Conservation (phyloP, 1,140 invertebrate species). For the Orchesella cincta region DNA sequence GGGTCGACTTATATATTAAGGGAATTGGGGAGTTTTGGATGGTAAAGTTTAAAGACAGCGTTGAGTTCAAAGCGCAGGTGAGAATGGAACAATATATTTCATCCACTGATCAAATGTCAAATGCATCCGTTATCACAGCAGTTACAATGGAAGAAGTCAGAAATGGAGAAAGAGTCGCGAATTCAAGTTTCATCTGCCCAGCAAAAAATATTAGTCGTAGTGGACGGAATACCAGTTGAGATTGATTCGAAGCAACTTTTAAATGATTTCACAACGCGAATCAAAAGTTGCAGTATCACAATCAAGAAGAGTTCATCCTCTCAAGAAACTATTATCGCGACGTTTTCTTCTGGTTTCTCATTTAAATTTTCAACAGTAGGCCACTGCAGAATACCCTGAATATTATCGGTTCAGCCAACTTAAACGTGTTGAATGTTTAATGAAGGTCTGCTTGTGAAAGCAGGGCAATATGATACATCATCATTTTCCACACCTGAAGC, state of each 20-base stretch:
- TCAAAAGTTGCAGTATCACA: too few relatives aligned
- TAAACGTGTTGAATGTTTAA: background rate
- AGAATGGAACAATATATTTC: constrained; percentile 31
- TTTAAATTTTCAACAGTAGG: background rate
- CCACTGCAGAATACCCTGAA: background rate
- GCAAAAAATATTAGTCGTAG: background rate
- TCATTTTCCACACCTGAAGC: background rate
- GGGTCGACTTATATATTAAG: constrained; percentile 83
- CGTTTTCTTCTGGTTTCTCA: constrained; percentile 25
- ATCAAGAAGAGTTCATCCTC: background rate
- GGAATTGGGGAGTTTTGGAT: constrained; percentile 83
- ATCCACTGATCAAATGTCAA: background rate
- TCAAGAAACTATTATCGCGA: background rate
- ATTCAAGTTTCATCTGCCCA: constrained; percentile 6
- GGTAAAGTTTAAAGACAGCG: background rate
- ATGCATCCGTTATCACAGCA: constrained; percentile 13
- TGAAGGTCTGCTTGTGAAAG: background rate
- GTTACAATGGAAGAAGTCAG: constrained; percentile 6
- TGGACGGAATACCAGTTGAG: background rate
- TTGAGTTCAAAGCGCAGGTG: background rate
- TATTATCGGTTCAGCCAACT: background rate
- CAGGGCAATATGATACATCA: background rate
- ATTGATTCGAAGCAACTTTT: background rate
- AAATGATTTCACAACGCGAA: background rate
- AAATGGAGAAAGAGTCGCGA: background rate